Evolutionary conservation across 2,113 vertebrate species (phyloP).

Genomic region (Phrynosoma blainvillii): DNA sequence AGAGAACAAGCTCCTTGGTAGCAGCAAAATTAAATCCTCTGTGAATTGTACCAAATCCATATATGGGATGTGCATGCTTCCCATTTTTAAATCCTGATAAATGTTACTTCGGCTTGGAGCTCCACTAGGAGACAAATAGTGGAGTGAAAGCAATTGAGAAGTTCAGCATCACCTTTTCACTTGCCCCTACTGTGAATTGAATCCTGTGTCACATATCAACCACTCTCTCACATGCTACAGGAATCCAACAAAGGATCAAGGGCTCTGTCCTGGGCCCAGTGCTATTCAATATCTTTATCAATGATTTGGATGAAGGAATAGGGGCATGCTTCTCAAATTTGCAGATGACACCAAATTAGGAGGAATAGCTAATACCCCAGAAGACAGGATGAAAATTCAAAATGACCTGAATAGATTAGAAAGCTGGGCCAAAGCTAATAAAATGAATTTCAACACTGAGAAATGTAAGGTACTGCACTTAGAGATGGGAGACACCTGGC

Average conservation of each 20-base stretch:
- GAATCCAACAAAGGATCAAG: background rate
- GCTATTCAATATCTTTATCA: too few relatives aligned
- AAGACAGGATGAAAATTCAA: too few relatives aligned
- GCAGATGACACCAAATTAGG: too few relatives aligned
- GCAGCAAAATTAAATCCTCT: background rate
- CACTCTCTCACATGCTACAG: background rate
- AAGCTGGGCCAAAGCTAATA: too few relatives aligned
- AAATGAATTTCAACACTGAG: too few relatives aligned
- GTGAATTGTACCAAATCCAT: background rate
- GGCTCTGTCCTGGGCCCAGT: too few relatives aligned
- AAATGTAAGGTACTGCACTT: too few relatives aligned
- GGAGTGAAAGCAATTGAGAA: background rate
- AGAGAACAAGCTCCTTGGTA: background rate
- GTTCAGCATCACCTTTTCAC: background rate
- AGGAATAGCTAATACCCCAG: too few relatives aligned
- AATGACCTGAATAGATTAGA: too few relatives aligned
- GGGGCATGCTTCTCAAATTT: too few relatives aligned
- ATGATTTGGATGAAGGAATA: too few relatives aligned
- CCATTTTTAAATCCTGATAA: background rate
- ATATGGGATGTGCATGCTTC: background rate
- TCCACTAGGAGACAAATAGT: background rate
- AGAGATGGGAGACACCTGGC: too few relatives aligned
- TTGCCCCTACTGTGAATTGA: background rate
- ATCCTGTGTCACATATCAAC: background rate
- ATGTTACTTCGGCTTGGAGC: background rate